Evolutionary conservation across 2,797 vertebrate species (phyloP).

Genomic region (Lacerta bilineata): DNA sequence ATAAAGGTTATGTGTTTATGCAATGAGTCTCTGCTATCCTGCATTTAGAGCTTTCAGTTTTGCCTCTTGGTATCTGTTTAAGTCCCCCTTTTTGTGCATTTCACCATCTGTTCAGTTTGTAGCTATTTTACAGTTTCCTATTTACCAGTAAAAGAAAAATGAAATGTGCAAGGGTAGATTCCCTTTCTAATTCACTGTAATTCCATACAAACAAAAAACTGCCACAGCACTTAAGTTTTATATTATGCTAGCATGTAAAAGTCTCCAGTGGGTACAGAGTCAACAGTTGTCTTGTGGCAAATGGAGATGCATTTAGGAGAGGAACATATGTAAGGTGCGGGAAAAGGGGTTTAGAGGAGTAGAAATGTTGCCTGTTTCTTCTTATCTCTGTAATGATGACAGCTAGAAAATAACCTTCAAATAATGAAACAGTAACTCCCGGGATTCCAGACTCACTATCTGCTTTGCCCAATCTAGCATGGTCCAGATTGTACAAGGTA

Average conservation of each 20-base stretch:
- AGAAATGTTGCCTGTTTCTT: neutral
- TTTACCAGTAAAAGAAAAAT: neutral
- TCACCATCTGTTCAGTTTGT: constrained; percentile 12
- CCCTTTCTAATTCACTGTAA: neutral
- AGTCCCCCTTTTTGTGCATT: neutral
- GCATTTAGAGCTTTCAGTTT: neutral
- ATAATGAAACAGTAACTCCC: neutral
- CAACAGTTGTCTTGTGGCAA: neutral
- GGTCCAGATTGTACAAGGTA: neutral
- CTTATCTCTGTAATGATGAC: neutral
- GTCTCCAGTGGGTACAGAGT: neutral
- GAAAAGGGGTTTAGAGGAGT: neutral
- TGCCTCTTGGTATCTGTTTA: constrained; percentile 9
- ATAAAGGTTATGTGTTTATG: neutral
- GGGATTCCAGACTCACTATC: neutral
- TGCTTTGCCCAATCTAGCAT: neutral
- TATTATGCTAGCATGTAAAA: neutral
- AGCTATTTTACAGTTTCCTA: neutral
- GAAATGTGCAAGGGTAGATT: neutral
- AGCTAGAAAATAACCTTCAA: neutral
- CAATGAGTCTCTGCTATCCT: neutral
- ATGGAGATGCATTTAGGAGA: neutral
- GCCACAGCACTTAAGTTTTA: neutral
- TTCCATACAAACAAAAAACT: neutral
- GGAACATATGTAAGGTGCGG: neutral